These are phyloP conservation scores for Tympanoctomys barrerae DNA, from an alignment of 2,797 vertebrate genomes.

Conservation along the genomic window DNA sequence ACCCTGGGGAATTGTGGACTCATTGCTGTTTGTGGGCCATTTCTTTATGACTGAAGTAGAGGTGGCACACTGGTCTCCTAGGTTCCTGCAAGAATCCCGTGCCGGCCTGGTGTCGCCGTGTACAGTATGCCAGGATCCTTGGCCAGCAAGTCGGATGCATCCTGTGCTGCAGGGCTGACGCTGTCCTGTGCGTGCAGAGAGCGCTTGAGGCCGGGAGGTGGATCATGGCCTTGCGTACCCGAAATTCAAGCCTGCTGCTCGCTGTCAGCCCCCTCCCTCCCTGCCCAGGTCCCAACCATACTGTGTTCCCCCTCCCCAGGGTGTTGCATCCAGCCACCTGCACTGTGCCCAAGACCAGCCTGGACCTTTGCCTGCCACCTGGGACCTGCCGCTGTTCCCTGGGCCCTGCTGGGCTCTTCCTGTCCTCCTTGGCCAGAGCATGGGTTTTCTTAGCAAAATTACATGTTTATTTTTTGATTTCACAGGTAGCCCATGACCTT, in stretches of 20 bases:
- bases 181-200: fast-evolving
- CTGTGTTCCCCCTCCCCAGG: neutral
- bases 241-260: neutral
- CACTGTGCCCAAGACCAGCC: neutral
- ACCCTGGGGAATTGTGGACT: neutral
- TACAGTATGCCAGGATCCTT: neutral
- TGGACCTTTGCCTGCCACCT: neutral
- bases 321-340: neutral
- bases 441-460: neutral
- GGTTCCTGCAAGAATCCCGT: neutral
- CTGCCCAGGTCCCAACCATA: too few species aligned
- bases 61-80: neutral
- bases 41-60: neutral
- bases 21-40: neutral
- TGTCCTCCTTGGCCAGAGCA: neutral
- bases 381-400: neutral
- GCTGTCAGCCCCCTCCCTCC: neutral
- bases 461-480: constrained; percentile 10
- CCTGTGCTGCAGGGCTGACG: fast-evolving
- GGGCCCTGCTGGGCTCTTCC: neutral
- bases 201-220: neutral
- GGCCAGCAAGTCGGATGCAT: neutral
- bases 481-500: neutral
- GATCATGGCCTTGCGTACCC: fast-evolving
- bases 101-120: neutral